phyloP scores from a whole-genome alignment of 2,888 invertebrate species.

The Camponotus fellah region DNA sequence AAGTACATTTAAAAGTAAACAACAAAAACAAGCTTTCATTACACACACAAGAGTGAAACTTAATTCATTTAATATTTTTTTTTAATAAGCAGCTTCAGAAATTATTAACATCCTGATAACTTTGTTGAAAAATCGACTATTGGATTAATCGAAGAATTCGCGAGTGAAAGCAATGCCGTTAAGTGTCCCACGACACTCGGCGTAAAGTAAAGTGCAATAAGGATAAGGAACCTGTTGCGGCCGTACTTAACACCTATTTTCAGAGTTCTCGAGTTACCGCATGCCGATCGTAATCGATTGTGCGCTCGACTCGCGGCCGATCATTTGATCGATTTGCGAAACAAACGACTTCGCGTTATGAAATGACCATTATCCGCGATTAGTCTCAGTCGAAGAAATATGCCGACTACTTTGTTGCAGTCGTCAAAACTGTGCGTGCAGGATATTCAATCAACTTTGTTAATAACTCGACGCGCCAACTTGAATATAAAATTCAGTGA shows the following conservation, averaged over 20 bases:
- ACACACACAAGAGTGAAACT: background rate
- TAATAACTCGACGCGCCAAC: background rate
- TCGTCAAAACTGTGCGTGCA: conserved; percentile 1
- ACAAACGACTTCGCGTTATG: conserved; percentile 53
- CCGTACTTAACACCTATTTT: conserved; percentile 69
- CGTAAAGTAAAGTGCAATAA: conserved; percentile 32
- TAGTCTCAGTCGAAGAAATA: conserved; percentile 48
- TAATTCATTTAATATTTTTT: background rate
- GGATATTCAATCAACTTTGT: background rate
- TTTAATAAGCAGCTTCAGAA: background rate
- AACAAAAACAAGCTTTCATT: background rate
- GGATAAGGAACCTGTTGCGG: conserved; percentile 66
- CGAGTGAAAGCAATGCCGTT: conserved; percentile 20
- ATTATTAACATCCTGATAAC: background rate
- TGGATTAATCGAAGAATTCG: conserved; percentile 24
- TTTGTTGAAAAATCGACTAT: background rate
- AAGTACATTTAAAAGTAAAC: background rate
- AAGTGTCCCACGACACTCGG: background rate
- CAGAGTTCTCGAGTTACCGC: conserved; percentile 66
- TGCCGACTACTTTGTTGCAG: background rate
- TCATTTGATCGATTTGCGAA: conserved; percentile 31
- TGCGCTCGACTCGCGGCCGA: conserved; percentile 35
- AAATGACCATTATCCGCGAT: conserved; percentile 57
- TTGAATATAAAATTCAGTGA: background rate
- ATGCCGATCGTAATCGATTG: conserved; percentile 64